Evolutionary conservation across 30 jellyfish, hydroid and myxozoan genomes (phyloP).

Genomic region (Mastigias papua): DNA sequence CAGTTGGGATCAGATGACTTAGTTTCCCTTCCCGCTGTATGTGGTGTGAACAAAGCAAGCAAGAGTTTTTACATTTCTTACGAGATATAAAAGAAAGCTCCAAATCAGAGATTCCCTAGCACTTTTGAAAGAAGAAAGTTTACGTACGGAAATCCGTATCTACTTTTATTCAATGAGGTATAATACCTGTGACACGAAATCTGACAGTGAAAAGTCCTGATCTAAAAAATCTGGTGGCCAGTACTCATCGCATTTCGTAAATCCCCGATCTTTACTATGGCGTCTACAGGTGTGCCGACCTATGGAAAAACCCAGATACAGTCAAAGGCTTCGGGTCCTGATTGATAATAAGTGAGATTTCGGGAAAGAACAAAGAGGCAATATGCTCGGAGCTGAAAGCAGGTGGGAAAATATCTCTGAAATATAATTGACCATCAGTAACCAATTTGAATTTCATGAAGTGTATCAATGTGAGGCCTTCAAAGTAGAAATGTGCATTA

Average conservation of each 20-base stretch:
- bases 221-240: neutral
- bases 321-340: neutral
- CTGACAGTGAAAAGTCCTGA: neutral
- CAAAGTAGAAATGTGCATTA: neutral
- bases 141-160: neutral
- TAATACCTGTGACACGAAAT: neutral
- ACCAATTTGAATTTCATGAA: neutral
- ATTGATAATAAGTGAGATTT: neutral
- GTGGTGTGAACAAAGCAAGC: no score
- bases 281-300: conserved; percentile 5
- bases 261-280: neutral
- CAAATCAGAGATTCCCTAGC: neutral
- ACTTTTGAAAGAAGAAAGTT: neutral
- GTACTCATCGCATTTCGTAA: neutral
- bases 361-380: neutral
- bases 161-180: neutral
- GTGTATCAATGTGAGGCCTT: neutral
- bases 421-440: neutral
- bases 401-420: neutral
- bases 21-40: no score
- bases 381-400: neutral
- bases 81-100: no score
- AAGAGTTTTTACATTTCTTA: no score
- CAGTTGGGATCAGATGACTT: no score
- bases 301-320: neutral